Conservation (phyloP, 2,113 vertebrate genomes). For the Neotragus pygmaeus region DNA sequence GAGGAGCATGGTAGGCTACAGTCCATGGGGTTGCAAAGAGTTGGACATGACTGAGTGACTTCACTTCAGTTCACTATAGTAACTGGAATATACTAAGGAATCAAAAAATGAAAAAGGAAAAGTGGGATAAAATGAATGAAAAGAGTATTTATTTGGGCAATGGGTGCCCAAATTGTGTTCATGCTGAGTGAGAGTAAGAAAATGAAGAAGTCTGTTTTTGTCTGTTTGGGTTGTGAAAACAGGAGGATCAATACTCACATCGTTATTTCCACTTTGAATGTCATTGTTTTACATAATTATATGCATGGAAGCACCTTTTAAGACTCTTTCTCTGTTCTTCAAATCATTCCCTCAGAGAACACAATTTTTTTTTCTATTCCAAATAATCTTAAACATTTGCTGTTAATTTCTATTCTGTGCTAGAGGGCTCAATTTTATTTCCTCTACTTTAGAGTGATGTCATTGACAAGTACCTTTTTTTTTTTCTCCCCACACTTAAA, state of each 20-base stretch:
- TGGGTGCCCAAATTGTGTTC: not conserved
- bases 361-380: not conserved
- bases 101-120: not conserved
- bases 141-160: not conserved
- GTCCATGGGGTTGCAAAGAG: too few species aligned
- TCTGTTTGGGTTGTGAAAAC: not conserved
- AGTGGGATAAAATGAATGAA: not conserved
- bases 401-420: not conserved
- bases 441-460: not conserved
- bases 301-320: not conserved
- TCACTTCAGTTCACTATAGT: not conserved
- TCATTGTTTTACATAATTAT: not conserved
- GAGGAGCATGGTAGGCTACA: too few species aligned
- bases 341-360: not conserved
- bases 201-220: not conserved
- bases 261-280: not conserved
- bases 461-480: not conserved
- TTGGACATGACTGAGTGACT: too few species aligned
- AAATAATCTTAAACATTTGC: not conserved
- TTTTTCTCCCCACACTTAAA: not conserved
- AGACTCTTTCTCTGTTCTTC: not conserved
- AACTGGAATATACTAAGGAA: not conserved
- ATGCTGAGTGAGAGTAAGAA: not conserved
- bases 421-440: not conserved
- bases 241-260: not conserved